These are phyloP conservation scores for Gallinago solitaria DNA, from an alignment of 2,797 vertebrate genomes.

Conservation along the genomic window DNA sequence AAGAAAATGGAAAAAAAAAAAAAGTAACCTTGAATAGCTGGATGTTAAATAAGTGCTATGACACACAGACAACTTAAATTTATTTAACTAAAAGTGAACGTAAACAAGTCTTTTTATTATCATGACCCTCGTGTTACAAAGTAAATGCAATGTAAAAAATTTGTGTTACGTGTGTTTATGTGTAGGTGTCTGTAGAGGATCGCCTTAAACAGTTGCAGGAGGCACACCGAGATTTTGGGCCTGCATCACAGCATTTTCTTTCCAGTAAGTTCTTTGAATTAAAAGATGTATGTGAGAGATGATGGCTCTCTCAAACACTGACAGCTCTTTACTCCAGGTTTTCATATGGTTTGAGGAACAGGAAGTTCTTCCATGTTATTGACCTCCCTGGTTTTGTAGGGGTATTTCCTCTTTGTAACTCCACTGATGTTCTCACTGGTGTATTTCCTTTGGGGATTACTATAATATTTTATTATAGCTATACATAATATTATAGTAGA, in stretches of 20 bases:
- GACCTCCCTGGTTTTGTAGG: neutral
- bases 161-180: neutral
- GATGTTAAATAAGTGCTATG: neutral
- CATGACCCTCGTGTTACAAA: neutral
- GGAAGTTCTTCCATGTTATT: neutral
- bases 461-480: neutral
- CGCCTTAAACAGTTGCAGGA: constrained; percentile 92
- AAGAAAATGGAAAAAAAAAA: neutral
- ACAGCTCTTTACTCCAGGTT: neutral
- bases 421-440: neutral
- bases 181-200: constrained; percentile 91
- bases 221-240: constrained; percentile 93
- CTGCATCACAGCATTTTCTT: constrained; percentile 95
- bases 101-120: neutral
- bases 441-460: neutral
- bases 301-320: neutral
- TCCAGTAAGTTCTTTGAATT: constrained; percentile 87
- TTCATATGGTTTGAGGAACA: neutral
- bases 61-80: neutral
- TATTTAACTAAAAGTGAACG: neutral
- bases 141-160: neutral
- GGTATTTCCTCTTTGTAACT: neutral
- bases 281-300: neutral
- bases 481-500: no score
- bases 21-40: neutral